These are phyloP conservation scores for Dolichoris vasculosae DNA, from an alignment of 1,140 invertebrate species.

Conservation along the genomic window DNA sequence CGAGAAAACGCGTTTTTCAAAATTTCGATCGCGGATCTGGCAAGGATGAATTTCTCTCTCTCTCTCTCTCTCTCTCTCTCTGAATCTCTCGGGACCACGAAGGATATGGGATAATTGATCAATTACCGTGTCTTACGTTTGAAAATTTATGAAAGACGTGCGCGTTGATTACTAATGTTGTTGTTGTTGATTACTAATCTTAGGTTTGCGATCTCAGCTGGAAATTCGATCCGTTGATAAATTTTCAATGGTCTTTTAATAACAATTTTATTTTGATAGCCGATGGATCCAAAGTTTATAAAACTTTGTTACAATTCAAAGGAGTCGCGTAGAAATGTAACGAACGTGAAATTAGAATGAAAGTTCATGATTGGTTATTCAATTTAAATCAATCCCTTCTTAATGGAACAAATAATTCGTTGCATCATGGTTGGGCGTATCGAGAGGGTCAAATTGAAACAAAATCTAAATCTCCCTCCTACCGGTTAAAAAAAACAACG, in stretches of 20 bases:
- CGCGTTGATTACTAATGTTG: neutral
- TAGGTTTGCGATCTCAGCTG: neutral
- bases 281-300: neutral
- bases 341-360: neutral
- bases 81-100: neutral
- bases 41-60: too few species aligned
- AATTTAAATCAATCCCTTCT: slow-evolving; percentile 52
- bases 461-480: neutral
- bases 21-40: too few species aligned
- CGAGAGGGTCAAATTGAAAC: slow-evolving; percentile 1
- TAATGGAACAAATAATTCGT: neutral
- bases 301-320: neutral
- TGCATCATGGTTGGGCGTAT: slow-evolving; percentile 15
- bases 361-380: neutral
- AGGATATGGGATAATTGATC: neutral
- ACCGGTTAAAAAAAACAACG: neutral
- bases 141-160: neutral
- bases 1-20: too few species aligned
- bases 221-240: neutral
- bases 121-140: neutral
- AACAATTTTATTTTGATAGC: neutral
- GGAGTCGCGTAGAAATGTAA: neutral
- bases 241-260: neutral
- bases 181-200: too few species aligned
- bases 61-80: too few species aligned